Evolutionary conservation across 2,888 invertebrate species (phyloP).

Genomic region (Latheticus oryzae): DNA sequence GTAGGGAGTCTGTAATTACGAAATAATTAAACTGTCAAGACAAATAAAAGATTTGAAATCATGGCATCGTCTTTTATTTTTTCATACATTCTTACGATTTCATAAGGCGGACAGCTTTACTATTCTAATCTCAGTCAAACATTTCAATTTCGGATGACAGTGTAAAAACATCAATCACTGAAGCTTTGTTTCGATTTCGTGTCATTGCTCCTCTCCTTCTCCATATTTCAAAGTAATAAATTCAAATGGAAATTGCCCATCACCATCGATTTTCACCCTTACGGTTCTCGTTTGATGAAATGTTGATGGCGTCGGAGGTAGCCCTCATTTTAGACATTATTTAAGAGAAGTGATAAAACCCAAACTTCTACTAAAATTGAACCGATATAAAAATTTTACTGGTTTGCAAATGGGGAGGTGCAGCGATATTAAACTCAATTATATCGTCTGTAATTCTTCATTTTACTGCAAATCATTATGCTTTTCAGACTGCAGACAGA

Average conservation of each 20-base stretch:
- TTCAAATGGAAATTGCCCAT: slow-evolving; percentile 3
- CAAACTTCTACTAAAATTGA: slow-evolving; percentile 8
- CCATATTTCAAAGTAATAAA: slow-evolving; percentile 15
- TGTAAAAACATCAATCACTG: slow-evolving; percentile 39
- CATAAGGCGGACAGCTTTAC: slow-evolving; percentile 19
- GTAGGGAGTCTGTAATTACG: slow-evolving; percentile 10
- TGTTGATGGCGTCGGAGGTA: no score
- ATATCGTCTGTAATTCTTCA: slow-evolving; percentile 11
- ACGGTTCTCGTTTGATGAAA: slow-evolving; percentile 8
- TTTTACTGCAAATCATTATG: slow-evolving; percentile 20
- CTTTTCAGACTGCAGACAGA: slow-evolving; percentile 12
- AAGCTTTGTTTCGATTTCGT: slow-evolving; percentile 37
- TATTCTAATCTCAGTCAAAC: slow-evolving; percentile 39
- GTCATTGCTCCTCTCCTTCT: slow-evolving; percentile 18
- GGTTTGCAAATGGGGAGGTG: slow-evolving; percentile 15
- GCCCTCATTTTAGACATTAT: slow-evolving; percentile 1
- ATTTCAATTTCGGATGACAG: slow-evolving; percentile 38
- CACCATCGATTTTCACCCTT: slow-evolving; percentile 13
- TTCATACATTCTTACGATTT: slow-evolving; percentile 26
- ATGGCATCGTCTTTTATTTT: not conserved
- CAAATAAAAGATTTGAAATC: slow-evolving; percentile 20
- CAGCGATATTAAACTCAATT: slow-evolving; percentile 13
- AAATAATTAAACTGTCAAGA: slow-evolving; percentile 29
- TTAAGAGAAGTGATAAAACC: slow-evolving; percentile 10
- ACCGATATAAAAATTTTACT: slow-evolving; percentile 16